These are phyloP conservation scores for Cremastinae sp. DNA, from an alignment of 2,888 invertebrate genomes.

Conservation along the genomic window DNA sequence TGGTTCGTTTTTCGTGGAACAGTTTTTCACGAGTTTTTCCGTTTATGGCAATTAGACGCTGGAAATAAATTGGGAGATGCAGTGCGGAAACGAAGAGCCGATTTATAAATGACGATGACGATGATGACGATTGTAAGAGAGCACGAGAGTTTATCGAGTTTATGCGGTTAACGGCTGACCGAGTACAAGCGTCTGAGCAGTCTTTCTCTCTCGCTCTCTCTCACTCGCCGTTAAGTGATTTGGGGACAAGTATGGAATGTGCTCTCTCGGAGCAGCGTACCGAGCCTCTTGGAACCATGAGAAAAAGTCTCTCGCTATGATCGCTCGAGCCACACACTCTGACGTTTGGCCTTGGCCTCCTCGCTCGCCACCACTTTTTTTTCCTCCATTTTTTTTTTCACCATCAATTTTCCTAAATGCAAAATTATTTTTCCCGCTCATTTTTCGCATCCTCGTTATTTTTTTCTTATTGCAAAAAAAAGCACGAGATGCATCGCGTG, in stretches of 20 bases:
- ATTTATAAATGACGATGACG: slow-evolving; percentile 30
- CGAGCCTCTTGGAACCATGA: slow-evolving; percentile 31
- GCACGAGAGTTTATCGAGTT: slow-evolving; percentile 44
- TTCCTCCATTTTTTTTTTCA: slow-evolving; percentile 8
- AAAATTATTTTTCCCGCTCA: background rate
- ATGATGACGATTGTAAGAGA: slow-evolving; percentile 24
- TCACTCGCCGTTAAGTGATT: slow-evolving; percentile 61
- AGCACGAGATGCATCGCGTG: too few relatives aligned
- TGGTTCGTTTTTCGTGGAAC: too few relatives aligned
- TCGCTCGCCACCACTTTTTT: slow-evolving; percentile 2
- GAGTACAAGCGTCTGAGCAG: slow-evolving; percentile 42
- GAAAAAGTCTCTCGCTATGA: slow-evolving; percentile 51
- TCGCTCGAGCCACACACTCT: slow-evolving; percentile 42
- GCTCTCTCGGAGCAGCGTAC: slow-evolving; percentile 53
- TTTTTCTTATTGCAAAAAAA: slow-evolving; percentile 2
- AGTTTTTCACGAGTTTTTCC: too few relatives aligned
- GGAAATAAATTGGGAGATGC: too few relatives aligned
- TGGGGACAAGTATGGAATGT: slow-evolving; percentile 59
- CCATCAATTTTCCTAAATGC: background rate
- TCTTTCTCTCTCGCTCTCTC: slow-evolving; percentile 44
- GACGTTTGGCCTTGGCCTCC: slow-evolving; percentile 44
- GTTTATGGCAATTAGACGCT: too few relatives aligned
- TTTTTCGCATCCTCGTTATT: background rate
- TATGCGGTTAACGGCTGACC: slow-evolving; percentile 44
- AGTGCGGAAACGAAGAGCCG: background rate